phyloP scores from a whole-genome alignment of 2,797 vertebrate species.

The Gallinago nigripennis region DNA sequence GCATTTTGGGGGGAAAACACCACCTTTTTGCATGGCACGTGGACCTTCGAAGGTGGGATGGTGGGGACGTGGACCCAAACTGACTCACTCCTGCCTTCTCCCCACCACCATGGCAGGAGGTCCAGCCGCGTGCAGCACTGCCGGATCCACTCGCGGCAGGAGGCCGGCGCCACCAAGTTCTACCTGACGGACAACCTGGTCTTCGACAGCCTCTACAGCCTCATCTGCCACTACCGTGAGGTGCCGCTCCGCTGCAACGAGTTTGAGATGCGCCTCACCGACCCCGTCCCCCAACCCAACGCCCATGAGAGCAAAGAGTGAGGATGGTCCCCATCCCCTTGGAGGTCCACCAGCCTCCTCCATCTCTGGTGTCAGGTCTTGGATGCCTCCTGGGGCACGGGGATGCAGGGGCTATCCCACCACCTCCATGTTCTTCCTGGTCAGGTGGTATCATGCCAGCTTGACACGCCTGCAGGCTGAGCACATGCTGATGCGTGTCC shows the following conservation, averaged over 20 bases:
- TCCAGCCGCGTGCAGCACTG: slow-evolving; percentile 79
- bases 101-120: slow-evolving; percentile 21
- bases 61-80: accelerated
- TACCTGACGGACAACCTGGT: slow-evolving; percentile 81
- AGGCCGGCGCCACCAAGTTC: slow-evolving; percentile 76
- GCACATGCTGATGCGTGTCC: slow-evolving; percentile 79
- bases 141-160: slow-evolving; percentile 77
- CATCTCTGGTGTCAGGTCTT: not conserved
- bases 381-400: not conserved
- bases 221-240: slow-evolving; percentile 79
- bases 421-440: accelerated
- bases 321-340: not conserved
- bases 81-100: not conserved
- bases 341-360: not conserved
- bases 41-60: accelerated
- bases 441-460: slow-evolving; percentile 76
- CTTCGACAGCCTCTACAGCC: slow-evolving; percentile 79
- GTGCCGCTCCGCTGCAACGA: slow-evolving; percentile 79
- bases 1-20: accelerated
- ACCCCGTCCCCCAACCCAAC: slow-evolving; percentile 77
- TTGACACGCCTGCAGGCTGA: slow-evolving; percentile 74
- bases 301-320: slow-evolving; percentile 81
- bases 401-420: accelerated
- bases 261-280: slow-evolving; percentile 78
- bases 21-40: accelerated